Evolutionary conservation across 2,888 invertebrate genomes (phyloP), one percentile per base, ranked within the genome.

Genomic region (Laothoe populi): DNA sequence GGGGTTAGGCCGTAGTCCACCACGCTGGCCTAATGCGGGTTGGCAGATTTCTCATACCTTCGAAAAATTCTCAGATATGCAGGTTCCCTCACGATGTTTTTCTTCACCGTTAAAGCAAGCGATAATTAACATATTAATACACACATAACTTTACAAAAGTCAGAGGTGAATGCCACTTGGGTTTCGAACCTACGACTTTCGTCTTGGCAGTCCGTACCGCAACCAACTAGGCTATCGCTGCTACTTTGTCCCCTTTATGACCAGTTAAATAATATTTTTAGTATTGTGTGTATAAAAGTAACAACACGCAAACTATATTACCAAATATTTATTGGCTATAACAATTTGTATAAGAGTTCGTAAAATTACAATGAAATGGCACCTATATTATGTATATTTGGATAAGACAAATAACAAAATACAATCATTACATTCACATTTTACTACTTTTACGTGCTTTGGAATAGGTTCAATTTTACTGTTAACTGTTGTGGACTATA

Each of bases 331-430:
- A 53, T 21, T 31, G 19, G 4, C 19, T 8, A 31, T 53, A 53
- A 53, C 53, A 35, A 53, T 53, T 53, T 53, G 31, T 19, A n/a
- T 19, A 31, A 53, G 19, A 53, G 53, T 53, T 53, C 53, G 4
- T 53, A 53, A 53, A 53, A 35, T 4, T 16, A 13, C 35, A 11
- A 35, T 19, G 19, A 19, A 19, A 53, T 48, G 24, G 2, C 24
- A 31, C 31, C 16, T 53, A 19, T 35, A 49, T 24, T 5, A 1
- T 26, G 2, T 31, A n/a, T 16, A 31, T 26, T 49, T 49, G n/a
- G 26, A 16, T 16, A 16, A n/a, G 4, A 26, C 16, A 31, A 49
- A 49, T 49, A 49, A 49, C 31, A 31, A 31, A 49, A 49, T 49
- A 10, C 26, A 49, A 16, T 31, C 26, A 31, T 19, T 31, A 8